Evolutionary conservation across 2,797 vertebrate genomes (phyloP), one percentile per base, ranked within the genome.

Genomic region (Brotula barbata): DNA sequence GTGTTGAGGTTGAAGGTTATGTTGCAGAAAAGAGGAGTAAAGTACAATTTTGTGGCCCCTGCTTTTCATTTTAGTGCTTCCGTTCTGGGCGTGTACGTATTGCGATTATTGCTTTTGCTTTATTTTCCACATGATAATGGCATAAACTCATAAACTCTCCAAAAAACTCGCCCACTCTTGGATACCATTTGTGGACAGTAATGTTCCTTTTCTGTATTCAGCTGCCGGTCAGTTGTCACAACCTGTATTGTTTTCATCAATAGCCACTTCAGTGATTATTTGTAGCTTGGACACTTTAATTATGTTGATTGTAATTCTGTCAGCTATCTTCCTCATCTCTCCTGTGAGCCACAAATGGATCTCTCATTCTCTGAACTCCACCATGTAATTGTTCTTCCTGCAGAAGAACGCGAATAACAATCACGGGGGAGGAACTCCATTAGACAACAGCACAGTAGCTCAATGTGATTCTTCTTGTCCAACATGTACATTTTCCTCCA

Each of bases 281-380:
- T 15, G 61, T 51, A n/a, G 25, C 52, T 55, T 56, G 11, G 46
- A 58, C 55, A 69, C 41, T 63, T 74, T 49, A 70, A 80, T 74
- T 66, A 58, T 66, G 64, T 41, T 68, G 46, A 53, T 49, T 59
- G 45, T 17, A 49, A 67, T 59, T 34, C 43, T 42, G 39, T 59
- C 58, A 57, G 34, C 42, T 45, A 64, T 77, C 48, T 61, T 17
- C 68, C 54, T 50, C 64, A 61, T 60, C 61, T 68, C 53, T 34
- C 41, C 49, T 7, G 9, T 7, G 10, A 67, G 53, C 65, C 37
- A 31, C 56, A 34, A 51, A 21, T n/a, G n/a, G n/a, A n/a, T n/a
- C n/a, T 77, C 33, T 47, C 22, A 40, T 62, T 53, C 45, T 49
- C 23, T 74, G 36, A 55, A 14, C 53, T 25, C 71, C 50, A 19